Conservation (phyloP, 2,113 vertebrate genomes). For the Bettongia penicillata region DNA sequence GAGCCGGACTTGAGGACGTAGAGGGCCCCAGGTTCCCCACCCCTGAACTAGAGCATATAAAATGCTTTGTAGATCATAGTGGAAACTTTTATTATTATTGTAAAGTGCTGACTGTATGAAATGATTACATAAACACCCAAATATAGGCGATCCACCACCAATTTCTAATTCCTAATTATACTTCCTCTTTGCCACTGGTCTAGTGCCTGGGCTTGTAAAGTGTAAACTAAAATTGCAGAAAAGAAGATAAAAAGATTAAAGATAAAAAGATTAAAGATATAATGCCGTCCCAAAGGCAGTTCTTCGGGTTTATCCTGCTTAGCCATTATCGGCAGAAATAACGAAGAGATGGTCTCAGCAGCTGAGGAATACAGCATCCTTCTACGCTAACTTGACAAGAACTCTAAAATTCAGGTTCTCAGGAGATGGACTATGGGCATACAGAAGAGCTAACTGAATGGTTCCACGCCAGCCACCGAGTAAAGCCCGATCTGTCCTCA, state of each 20-base stretch:
- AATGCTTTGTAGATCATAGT: neutral
- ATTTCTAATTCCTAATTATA: slow-evolving; percentile 32
- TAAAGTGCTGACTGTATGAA: slow-evolving; percentile 38
- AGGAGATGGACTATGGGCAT: neutral
- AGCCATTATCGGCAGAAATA: slow-evolving; percentile 36
- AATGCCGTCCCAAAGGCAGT: slow-evolving; percentile 5
- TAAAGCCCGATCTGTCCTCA: neutral
- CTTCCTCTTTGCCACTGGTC: neutral
- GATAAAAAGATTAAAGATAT: too few species aligned
- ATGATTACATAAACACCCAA: slow-evolving; percentile 8
- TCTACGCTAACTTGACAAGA: neutral
- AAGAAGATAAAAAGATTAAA: slow-evolving; percentile 48
- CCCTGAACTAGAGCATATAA: neutral
- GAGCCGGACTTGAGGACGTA: too few species aligned
- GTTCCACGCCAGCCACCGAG: neutral
- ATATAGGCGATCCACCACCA: slow-evolving; percentile 22
- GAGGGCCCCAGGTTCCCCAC: too few species aligned
- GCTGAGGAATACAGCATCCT: neutral
- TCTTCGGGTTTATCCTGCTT: slow-evolving; percentile 27
- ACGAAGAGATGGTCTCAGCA: neutral
- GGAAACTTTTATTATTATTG: neutral
- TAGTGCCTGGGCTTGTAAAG: neutral
- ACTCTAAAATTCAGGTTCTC: neutral
- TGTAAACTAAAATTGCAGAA: slow-evolving; percentile 10
- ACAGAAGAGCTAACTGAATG: neutral